phyloP scores from a whole-genome alignment of 2,888 invertebrate genomes.

The Colletes collaris region DNA sequence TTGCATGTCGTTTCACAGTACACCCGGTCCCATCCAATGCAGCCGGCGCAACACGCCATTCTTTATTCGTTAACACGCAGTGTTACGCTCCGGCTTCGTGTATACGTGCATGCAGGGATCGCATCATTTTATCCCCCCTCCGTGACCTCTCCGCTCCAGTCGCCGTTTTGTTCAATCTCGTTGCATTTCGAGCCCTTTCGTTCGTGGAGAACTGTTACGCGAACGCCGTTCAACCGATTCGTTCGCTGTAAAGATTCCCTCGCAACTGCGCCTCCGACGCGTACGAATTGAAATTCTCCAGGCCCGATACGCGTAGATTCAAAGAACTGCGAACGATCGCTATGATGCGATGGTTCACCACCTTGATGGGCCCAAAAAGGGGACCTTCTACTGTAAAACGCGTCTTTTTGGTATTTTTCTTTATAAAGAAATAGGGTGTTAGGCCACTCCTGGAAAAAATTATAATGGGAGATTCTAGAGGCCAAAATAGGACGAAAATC shows the following conservation, averaged over 20 bases:
- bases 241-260: neutral
- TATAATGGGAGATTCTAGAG: too few species aligned
- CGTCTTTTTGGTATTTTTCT: too few species aligned
- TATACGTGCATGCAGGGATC: slow-evolving; percentile 8
- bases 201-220: slow-evolving; percentile 1
- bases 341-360: too few species aligned
- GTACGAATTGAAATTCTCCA: neutral
- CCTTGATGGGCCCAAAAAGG: too few species aligned
- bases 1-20: slow-evolving; percentile 55
- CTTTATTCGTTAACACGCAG: slow-evolving; percentile 66
- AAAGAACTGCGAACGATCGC: too few species aligned
- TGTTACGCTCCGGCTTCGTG: slow-evolving; percentile 35
- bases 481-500: too few species aligned
- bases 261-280: neutral
- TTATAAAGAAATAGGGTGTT: too few species aligned
- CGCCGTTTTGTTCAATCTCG: slow-evolving; percentile 1
- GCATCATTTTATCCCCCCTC: slow-evolving; percentile 36
- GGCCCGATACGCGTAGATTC: too few species aligned
- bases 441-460: too few species aligned
- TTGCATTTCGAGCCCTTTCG: slow-evolving; percentile 9
- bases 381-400: too few species aligned
- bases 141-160: neutral
- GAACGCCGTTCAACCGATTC: slow-evolving; percentile 4
- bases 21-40: slow-evolving; percentile 60
- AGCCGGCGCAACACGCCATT: slow-evolving; percentile 64